These are phyloP conservation scores for Fissipunctia ypsillon DNA, from an alignment of 2,888 invertebrate genomes.

Conservation along the genomic window DNA sequence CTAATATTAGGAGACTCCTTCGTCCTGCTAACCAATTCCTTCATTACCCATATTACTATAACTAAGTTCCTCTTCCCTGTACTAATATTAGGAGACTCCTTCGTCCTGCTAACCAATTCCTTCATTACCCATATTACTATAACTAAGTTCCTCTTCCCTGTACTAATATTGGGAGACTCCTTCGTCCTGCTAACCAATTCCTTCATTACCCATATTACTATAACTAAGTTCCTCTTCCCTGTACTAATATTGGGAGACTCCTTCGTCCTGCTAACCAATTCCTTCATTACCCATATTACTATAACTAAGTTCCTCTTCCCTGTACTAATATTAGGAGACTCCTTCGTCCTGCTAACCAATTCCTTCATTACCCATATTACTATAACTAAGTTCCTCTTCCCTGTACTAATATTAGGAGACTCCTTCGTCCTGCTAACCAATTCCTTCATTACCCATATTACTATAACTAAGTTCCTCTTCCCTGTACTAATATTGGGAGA, in stretches of 20 bases:
- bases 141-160: background rate
- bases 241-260: background rate
- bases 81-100: background rate
- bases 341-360: constrained; percentile 15
- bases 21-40: constrained; percentile 41
- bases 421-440: constrained; percentile 15
- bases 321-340: background rate
- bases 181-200: constrained; percentile 30
- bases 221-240: background rate
- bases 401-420: background rate
- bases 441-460: constrained; percentile 45
- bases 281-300: constrained; percentile 38
- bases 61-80: background rate
- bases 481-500: background rate
- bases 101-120: constrained; percentile 34
- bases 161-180: background rate
- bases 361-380: constrained; percentile 42
- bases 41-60: background rate
- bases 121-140: constrained; percentile 25
- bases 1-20: background rate
- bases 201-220: constrained; percentile 31
- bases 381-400: background rate
- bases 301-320: background rate
- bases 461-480: background rate
- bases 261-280: constrained; percentile 23